Base-by-base conservation (phyloP, 2,797 vertebrate genomes). In the Sebastiscus albofasciatus region DNA sequence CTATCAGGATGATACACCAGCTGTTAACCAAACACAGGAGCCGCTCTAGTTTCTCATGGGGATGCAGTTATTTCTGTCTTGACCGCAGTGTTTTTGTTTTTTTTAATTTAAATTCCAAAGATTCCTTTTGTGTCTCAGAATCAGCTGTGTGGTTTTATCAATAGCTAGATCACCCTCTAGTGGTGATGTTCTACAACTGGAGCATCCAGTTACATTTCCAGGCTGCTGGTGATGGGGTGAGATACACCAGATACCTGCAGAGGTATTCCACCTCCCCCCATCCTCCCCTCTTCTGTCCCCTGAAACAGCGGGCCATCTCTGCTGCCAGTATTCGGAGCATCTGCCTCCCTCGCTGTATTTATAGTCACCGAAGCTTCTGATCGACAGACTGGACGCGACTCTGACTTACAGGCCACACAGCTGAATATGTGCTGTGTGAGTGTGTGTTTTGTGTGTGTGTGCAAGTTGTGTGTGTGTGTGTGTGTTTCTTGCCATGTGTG, bases 261-360 rank as follows among this genome's bases (percentile, higher is more conserved):
- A 96, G 91, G 91, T 89, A 95, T 93, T 90, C 93, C 72, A 26
- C 75, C 68, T 65, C 54, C 68, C 77, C 82, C 64, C 42, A 9
- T 11, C 58, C 60, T 27, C 26, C 64, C 66, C 49, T 18, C 62
- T 20, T 31, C 67, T 16, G 70, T 52, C 27, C 60, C 80, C 69
- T 76, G 27, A 64, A 81, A 83, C 79, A 82, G 73, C 61, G 69
- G 68, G 76, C 22, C 77, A 26, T 86, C 76, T 78, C 77, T 39
- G 74, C 78, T 86, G 56, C 79, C 87, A 87, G 85, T 81, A 88
- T 92, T 91, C 72, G 59, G 71, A 75, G 77, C 67, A 85, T 90
- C 90, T 76, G 67, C 67, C 84, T 80, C 65, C n/a, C 75, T 72
- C 29, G 14, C 34, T 87, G 80, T 94, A 94, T 93, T 93, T 93